phyloP scores from a whole-genome alignment of 2,797 vertebrate genomes.

The Tapirus indicus region DNA sequence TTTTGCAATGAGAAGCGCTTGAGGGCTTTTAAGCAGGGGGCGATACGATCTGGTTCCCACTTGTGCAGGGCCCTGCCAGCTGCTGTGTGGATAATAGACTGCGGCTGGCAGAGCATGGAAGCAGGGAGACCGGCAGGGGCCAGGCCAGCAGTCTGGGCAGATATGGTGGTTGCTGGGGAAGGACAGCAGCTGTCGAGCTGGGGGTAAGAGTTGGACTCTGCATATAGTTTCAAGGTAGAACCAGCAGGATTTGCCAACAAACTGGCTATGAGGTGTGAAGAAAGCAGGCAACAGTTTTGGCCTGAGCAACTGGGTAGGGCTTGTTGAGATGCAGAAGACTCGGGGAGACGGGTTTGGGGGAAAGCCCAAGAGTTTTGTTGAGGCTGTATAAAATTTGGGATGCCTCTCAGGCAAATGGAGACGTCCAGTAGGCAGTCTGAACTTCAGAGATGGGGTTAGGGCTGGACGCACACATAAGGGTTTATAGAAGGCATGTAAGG shows the following conservation, averaged over 20 bases:
- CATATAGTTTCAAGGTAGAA: not conserved
- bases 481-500: not conserved
- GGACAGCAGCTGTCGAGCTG: not conserved
- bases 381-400: not conserved
- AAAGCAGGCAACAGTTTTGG: not conserved
- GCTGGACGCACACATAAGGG: not conserved
- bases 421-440: not conserved
- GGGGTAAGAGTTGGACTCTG: not conserved
- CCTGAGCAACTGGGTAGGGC: not conserved
- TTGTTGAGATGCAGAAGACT: not conserved
- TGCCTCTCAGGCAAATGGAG: not conserved
- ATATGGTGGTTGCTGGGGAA: rapidly evolving
- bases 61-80: not conserved
- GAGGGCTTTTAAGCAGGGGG: not conserved
- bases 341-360: not conserved
- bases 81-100: not conserved
- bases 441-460: not conserved
- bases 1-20: not conserved
- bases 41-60: not conserved
- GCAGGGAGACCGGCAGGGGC: not conserved
- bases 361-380: not conserved
- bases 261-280: not conserved
- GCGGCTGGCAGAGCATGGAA: not conserved
- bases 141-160: not conserved
- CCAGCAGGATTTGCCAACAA: not conserved